Evolutionary conservation across 2,113 vertebrate species (phyloP), one percentile per base, ranked within the genome.

Genomic region (Pardalotus punctatus): DNA sequence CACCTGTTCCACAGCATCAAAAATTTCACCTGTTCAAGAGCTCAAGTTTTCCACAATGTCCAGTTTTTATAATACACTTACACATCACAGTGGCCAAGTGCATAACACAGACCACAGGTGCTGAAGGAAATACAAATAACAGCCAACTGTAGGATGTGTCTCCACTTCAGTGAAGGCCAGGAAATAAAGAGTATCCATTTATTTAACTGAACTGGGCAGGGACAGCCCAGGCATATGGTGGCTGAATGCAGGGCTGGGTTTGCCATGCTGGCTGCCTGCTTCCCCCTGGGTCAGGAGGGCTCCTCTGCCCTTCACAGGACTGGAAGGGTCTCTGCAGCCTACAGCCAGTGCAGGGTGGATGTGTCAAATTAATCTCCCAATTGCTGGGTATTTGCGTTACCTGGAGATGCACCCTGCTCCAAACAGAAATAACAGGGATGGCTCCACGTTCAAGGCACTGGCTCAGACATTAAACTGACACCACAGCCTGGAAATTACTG

Each of bases 141-240:
- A 67, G 61, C 53, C 33, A 50, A 21, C 24, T 58, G 11, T 2
- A 53, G 42, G 71, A n/a, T 15, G 7, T 18, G 27, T 66, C 57
- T 86, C 58, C 38, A 35, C 0, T 14, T 65, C 42, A 48, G 42
- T 1, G 16, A 79, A 57, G 42, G 25, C 7, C 38, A 54, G 47
- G 22, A 47, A 53, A 76, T 24, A 71, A 66, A 80, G 57, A 66
- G 4, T 14, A 76, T 22, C 17, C 6, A 24, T 61, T 38, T 48
- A 40, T 66, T 69, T 57, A 62, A 57, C 12, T 21, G 47, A 23
- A 3, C 2, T 4, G 6, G 36, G 70, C 21, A 78, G 36, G 58
- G n/a, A 28, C 33, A 60, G 45, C 65, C 31, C 0, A 1, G 45
- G 18, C 8, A 10, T 6, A 8, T 18, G 36, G 66, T 3, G 7